Evolutionary conservation across 2,888 invertebrate species (phyloP).

Genomic region (Ornithoptera priamus): DNA sequence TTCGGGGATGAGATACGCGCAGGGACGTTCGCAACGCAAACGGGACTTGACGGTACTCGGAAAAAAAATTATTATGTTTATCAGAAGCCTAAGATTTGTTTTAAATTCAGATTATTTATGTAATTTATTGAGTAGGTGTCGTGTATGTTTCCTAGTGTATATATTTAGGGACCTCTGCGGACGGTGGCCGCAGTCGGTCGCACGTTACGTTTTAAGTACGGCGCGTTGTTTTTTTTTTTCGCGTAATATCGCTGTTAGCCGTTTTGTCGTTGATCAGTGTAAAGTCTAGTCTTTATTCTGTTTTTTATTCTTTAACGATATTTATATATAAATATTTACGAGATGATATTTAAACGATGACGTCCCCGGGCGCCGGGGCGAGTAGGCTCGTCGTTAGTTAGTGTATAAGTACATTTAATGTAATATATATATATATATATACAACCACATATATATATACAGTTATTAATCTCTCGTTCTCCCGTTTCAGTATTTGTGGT

Average conservation of each 20-base stretch:
- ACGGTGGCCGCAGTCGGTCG: slow-evolving; percentile 42
- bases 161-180: slow-evolving; percentile 51
- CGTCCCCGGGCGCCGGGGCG: slow-evolving; percentile 56
- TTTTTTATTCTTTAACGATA: slow-evolving; percentile 74
- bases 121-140: slow-evolving; percentile 77
- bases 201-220: slow-evolving; percentile 47
- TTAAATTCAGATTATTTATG: slow-evolving; percentile 79
- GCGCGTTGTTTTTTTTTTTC: slow-evolving; percentile 36
- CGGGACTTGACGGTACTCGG: slow-evolving; percentile 46
- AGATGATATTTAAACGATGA: slow-evolving; percentile 76
- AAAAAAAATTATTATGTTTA: slow-evolving; percentile 51
- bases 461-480: slow-evolving; percentile 76
- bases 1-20: slow-evolving; percentile 23
- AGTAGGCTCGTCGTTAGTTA: slow-evolving; percentile 76
- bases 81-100: slow-evolving; percentile 77
- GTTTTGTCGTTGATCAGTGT: slow-evolving; percentile 78
- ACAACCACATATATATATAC: slow-evolving; percentile 42
- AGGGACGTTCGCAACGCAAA: slow-evolving; percentile 36
- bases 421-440: slow-evolving; percentile 42
- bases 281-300: slow-evolving; percentile 81
- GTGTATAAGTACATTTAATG: slow-evolving; percentile 75
- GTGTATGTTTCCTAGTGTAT: slow-evolving; percentile 56
- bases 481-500: slow-evolving; percentile 77
- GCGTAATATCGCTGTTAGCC: slow-evolving; percentile 72
- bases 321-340: slow-evolving; percentile 71